These are phyloP conservation scores for Acronicta alni DNA, from an alignment of 2,888 invertebrate genomes.

Conservation along the genomic window DNA sequence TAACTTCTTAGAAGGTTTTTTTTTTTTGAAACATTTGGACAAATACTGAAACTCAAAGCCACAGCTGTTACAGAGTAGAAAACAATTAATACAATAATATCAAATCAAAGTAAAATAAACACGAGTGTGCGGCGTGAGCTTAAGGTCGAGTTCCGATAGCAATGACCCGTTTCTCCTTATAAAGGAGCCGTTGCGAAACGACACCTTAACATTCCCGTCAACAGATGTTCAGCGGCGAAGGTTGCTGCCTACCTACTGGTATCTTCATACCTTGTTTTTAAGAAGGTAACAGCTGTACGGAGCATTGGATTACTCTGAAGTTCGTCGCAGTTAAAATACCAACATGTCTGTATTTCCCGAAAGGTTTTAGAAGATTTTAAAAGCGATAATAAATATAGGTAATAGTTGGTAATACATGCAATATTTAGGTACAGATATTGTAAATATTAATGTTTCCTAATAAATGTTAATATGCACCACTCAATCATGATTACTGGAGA, in stretches of 20 bases:
- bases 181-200: slow-evolving; percentile 74
- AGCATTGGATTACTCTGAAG: slow-evolving; percentile 3
- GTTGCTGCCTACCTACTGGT: slow-evolving; percentile 57
- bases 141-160: slow-evolving; percentile 77
- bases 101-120: slow-evolving; percentile 55
- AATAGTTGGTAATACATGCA: no score
- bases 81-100: slow-evolving; percentile 39
- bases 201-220: slow-evolving; percentile 72
- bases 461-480: slow-evolving; percentile 27
- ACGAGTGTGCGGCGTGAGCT: slow-evolving; percentile 41
- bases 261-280: slow-evolving; percentile 18
- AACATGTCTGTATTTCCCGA: no score
- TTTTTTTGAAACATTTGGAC: not conserved
- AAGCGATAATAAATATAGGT: no score
- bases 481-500: slow-evolving; percentile 42
- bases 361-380: no score
- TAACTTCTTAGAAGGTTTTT: no score
- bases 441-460: slow-evolving; percentile 25
- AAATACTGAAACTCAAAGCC: not conserved
- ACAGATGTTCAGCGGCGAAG: slow-evolving; percentile 73
- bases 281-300: slow-evolving; percentile 34
- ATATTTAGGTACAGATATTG: not conserved
- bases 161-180: slow-evolving; percentile 83
- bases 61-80: not conserved
- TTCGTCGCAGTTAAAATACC: not conserved